Conservation (phyloP, 2,113 vertebrate genomes). For the Camelus bactrianus region DNA sequence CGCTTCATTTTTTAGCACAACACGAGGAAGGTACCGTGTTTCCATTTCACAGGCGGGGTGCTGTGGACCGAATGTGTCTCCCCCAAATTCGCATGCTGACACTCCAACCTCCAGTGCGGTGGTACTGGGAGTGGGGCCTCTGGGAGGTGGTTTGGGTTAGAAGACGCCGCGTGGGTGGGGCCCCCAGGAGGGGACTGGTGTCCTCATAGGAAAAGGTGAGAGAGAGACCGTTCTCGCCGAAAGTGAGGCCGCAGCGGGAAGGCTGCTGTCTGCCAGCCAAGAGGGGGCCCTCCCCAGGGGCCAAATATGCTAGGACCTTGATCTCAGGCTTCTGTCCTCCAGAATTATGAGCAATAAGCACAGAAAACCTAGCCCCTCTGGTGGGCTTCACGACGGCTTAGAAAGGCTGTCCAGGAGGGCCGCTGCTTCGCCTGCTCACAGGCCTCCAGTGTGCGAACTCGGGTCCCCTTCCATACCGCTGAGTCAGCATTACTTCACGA, state of each 20-base stretch:
- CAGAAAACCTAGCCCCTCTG: background rate
- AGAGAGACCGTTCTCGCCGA: background rate
- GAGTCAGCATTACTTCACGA: background rate
- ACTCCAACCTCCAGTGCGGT: background rate
- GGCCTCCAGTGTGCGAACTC: background rate
- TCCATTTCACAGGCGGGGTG: background rate
- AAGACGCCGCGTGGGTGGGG: accelerated
- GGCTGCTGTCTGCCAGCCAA: too few relatives aligned
- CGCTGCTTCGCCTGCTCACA: background rate
- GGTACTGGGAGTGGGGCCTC: background rate
- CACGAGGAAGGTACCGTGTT: accelerated
- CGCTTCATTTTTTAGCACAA: too few relatives aligned
- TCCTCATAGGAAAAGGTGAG: too few relatives aligned
- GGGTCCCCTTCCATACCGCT: background rate
- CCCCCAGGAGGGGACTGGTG: too few relatives aligned
- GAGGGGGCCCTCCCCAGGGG: background rate
- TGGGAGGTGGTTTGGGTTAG: background rate
- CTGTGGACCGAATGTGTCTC: background rate
- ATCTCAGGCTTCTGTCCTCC: background rate
- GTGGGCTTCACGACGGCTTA: background rate
- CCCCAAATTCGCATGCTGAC: background rate
- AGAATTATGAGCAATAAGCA: background rate
- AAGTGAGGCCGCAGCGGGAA: accelerated
- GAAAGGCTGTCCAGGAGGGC: background rate
- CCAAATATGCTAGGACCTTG: accelerated